Base-by-base conservation (phyloP, 2,797 vertebrate genomes). In the Echiichthys vipera region DNA sequence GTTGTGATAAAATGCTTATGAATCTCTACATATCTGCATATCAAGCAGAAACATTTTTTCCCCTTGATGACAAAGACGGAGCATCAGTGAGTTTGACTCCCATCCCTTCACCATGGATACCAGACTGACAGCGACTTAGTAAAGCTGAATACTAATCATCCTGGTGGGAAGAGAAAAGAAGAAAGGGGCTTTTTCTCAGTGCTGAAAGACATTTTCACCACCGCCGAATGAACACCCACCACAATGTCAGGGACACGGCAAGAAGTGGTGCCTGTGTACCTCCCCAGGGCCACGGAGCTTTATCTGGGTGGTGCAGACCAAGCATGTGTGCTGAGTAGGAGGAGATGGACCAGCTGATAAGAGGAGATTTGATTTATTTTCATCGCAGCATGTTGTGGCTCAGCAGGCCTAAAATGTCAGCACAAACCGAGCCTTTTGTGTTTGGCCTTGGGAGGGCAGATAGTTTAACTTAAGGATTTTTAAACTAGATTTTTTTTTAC, bases 31-130 rank as follows among this genome's bases (percentile, higher is more conserved):
- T 77, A 69, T 83, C 65, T 79, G 77, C 74, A 85, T 65, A 68
- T 83, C 18, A 81, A 80, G 67, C 58, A 25, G 65, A 43, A 18
- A 20, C 53, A 27, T 40, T 78, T 78, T 74, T 73, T 63, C 63
- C 25, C 72, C 40, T 71, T 69, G 15, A 9, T 54, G 61, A 90
- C 72, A 88, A 85, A 84, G 78, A 79, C 59, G 4, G 63, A 71
- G 81, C 80, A 47, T 56, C 71, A 64, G 65, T n/a, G 39, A 80
- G 82, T 76, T 76, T 74, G 77, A 81, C 81, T 89, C 67, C 53
- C 71, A 66, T 91, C 84, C 59, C 83, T 84, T 93, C 91, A 90
- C 91, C 88, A 91, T 93, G 91, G 89, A 86, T 71, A 92, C 92
- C 84, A 85, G 78, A 70, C 82, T 68, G 69, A 84, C 78, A 65